Evolutionary conservation across 2,113 vertebrate species (phyloP).

Genomic region (Eretmochelys imbricata): DNA sequence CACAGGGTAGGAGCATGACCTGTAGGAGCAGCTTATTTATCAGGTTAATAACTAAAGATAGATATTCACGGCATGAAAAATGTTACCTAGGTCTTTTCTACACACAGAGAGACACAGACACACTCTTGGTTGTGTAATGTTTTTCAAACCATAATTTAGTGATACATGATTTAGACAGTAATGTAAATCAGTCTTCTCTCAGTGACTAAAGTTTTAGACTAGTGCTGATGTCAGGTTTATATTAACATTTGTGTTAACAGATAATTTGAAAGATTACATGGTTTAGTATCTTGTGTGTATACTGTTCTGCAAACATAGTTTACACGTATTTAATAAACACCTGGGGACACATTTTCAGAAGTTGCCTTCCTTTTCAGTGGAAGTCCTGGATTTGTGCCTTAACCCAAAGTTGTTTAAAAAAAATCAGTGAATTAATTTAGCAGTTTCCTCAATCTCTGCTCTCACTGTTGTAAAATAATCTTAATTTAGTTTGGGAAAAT

Average conservation of each 20-base stretch:
- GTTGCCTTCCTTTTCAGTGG: not conserved
- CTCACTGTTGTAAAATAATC: not conserved
- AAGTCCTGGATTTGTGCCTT: not conserved
- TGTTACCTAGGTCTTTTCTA: not conserved
- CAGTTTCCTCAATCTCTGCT: not conserved
- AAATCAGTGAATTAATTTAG: not conserved
- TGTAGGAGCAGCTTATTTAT: not conserved
- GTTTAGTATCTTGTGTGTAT: not conserved
- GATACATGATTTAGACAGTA: not conserved
- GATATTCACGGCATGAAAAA: not conserved
- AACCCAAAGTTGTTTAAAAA: not conserved
- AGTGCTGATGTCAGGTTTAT: not conserved
- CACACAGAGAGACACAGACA: not conserved
- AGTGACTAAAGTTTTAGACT: not conserved
- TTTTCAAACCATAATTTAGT: not conserved
- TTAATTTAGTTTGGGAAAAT: not conserved
- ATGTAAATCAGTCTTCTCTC: not conserved
- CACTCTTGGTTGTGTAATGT: not conserved
- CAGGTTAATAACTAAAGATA: not conserved
- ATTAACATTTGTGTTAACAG: not conserved
- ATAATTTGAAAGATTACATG: not conserved
- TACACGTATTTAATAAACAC: not conserved
- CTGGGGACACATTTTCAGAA: not conserved
- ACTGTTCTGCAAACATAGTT: not conserved
- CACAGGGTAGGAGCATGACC: not conserved